Evolutionary conservation across 2,797 vertebrate genomes (phyloP), one percentile per base, ranked within the genome.

Genomic region (Sebastiscus albofasciatus): DNA sequence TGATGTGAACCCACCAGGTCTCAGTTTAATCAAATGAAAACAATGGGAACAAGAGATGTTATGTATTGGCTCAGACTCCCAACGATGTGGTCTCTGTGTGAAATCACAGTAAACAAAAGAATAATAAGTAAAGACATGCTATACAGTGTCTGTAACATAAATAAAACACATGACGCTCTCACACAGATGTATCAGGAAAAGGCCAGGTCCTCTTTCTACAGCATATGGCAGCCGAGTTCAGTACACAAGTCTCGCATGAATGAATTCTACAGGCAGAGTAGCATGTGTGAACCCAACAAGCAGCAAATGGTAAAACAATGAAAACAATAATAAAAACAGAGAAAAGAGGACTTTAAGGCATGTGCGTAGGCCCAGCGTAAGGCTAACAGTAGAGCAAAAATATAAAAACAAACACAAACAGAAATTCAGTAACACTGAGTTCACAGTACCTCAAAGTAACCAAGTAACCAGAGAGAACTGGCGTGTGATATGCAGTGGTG

Each of bases 371-470:
- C 55, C 60, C 13, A 83, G 31, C 56, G 39, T 46, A 78, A 84
- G 74, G 61, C 68, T 75, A 77, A 84, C 13, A 70, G 22, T 60
- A 68, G 54, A 69, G 34, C 12, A 56, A 20, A 55, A 52, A 72
- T 49, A 77, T 69, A 73, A 59, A 80, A 70, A 84, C 16, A 85
- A 77, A 76, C 24, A 82, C 8, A 55, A 54, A 86, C 6, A 1
- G 20, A 87, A 72, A 83, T 81, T 82, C 74, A 82, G 69, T 87
- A 92, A 92, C 87, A 90, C 80, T 64, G 62, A 86, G 73, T 90
- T 92, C 90, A 90, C 89, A 94, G 89, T 91, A 90, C 89, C 75
- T 88, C 59, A 79, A 83, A 89, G 79, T 83, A 86, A 88, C 72
- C 49, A 81, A 66, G 42, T 20, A 70, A 69, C 65, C 59, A 76